Evolutionary conservation across 2,113 vertebrate species (phyloP).

Genomic region (Paradisaea rubra): DNA sequence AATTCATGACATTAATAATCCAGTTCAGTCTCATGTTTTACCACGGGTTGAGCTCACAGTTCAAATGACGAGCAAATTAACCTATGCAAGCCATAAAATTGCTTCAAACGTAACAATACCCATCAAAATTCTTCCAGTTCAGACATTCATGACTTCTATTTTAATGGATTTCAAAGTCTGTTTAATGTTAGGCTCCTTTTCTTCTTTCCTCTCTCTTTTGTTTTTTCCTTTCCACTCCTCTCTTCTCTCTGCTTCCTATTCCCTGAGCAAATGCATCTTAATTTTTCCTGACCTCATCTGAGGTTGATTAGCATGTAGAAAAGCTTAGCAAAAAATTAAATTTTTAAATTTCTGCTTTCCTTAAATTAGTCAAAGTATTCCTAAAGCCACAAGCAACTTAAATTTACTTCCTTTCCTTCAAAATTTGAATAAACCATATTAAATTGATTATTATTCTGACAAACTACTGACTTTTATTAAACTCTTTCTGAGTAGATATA

Average conservation of each 20-base stretch:
- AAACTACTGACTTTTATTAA: neutral
- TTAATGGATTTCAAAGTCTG: constrained; percentile 15
- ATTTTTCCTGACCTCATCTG: neutral
- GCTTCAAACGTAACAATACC: neutral
- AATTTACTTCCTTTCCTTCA: neutral
- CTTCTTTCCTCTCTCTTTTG: neutral
- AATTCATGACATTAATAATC: neutral
- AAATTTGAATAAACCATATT: neutral
- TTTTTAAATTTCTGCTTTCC: neutral
- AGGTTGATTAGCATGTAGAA: neutral
- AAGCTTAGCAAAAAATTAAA: neutral
- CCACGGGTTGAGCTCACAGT: neutral
- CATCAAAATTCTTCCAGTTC: constrained; percentile 22
- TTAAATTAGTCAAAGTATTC: neutral
- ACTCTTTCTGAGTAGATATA: neutral
- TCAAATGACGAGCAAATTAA: neutral
- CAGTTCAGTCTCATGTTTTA: neutral
- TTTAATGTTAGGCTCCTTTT: neutral
- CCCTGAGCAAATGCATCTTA: neutral
- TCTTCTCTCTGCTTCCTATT: neutral
- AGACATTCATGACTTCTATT: neutral
- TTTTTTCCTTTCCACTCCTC: neutral
- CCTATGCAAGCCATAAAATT: neutral
- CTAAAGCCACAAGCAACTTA: neutral
- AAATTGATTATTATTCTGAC: neutral